These are phyloP conservation scores for Idaea straminata DNA, from an alignment of 2,888 invertebrate species.

Conservation along the genomic window DNA sequence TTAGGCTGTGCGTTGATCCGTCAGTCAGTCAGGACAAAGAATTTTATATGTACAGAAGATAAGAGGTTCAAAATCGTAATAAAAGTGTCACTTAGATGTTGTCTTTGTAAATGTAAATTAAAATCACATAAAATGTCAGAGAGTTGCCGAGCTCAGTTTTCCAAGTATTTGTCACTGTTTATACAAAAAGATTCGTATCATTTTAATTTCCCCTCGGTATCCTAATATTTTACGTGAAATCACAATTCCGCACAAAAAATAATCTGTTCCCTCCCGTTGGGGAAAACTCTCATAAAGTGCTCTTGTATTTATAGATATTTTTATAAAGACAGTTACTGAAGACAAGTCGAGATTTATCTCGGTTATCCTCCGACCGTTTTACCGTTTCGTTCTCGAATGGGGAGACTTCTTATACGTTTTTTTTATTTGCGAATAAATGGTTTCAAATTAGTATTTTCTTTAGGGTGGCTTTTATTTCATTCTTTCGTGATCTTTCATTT, in stretches of 20 bases:
- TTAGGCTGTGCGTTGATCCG: too few relatives aligned
- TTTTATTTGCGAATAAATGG: constrained; percentile 60
- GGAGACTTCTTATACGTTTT: constrained; percentile 49
- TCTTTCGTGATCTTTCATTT: constrained; percentile 40
- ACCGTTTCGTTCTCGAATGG: constrained; percentile 48
- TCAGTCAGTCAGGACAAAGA: too few relatives aligned
- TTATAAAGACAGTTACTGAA: constrained; percentile 47
- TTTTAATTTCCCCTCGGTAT: constrained; percentile 66
- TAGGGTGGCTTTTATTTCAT: constrained; percentile 54
- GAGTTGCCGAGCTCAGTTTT: constrained; percentile 22
- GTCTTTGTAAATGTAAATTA: constrained; percentile 4
- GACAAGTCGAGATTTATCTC: constrained; percentile 60
- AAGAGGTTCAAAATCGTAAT: neutral
- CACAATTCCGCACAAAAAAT: constrained; percentile 50
- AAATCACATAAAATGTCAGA: constrained; percentile 9
- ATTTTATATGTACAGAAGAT: too few relatives aligned
- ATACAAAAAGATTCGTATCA: constrained; percentile 53
- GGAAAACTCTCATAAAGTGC: constrained; percentile 49
- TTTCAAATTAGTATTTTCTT: constrained; percentile 64
- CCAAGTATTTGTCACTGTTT: constrained; percentile 37
- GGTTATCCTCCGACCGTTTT: constrained; percentile 48
- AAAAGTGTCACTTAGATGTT: constrained; percentile 6
- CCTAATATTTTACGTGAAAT: constrained; percentile 61
- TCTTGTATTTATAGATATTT: constrained; percentile 48
- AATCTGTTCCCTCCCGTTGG: constrained; percentile 46